A percentile compares a stretch with the other conserved stretches of the same genome.
Evolutionary conservation across 2,888 invertebrate species (phyloP).

Genomic region (Ichneumon xanthorius): DNA sequence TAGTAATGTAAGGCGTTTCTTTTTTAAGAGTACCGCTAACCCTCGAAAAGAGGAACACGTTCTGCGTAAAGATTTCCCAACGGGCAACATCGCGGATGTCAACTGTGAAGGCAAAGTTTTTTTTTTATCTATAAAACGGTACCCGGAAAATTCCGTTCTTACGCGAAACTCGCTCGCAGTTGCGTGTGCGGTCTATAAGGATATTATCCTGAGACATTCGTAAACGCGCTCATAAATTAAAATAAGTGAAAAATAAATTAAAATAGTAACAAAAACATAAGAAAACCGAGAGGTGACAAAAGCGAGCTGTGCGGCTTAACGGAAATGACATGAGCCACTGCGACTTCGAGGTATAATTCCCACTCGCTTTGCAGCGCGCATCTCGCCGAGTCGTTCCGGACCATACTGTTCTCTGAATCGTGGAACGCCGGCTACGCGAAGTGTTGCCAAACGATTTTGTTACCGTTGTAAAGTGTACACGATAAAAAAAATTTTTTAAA

Average conservation of each 20-base stretch:
- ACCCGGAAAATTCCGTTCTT: no score
- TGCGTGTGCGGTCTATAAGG: no score
- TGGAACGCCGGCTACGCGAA: background rate
- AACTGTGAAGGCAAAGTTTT: no score
- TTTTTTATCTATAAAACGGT: no score
- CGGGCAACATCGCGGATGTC: no score
- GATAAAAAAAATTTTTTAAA: no score
- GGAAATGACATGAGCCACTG: constrained; percentile 27
- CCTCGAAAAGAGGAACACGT: no score
- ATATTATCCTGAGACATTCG: background rate
- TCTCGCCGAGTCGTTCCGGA: constrained; percentile 17
- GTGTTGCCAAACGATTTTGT: constrained; percentile 1
- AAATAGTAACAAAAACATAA: background rate
- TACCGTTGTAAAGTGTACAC: background rate
- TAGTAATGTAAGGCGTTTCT: no score
- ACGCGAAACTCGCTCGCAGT: no score
- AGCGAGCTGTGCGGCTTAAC: constrained; percentile 7
- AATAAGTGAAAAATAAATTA: constrained; percentile 28
- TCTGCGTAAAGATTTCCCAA: no score
- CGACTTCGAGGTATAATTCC: background rate
- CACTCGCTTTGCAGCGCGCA: background rate
- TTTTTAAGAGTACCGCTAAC: no score
- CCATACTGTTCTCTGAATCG: constrained; percentile 21
- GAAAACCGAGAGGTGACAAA: constrained; percentile 13
- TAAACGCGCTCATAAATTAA: constrained; percentile 53